phyloP scores from a whole-genome alignment of 2,113 vertebrate genomes.

The Gadus chalcogrammus region DNA sequence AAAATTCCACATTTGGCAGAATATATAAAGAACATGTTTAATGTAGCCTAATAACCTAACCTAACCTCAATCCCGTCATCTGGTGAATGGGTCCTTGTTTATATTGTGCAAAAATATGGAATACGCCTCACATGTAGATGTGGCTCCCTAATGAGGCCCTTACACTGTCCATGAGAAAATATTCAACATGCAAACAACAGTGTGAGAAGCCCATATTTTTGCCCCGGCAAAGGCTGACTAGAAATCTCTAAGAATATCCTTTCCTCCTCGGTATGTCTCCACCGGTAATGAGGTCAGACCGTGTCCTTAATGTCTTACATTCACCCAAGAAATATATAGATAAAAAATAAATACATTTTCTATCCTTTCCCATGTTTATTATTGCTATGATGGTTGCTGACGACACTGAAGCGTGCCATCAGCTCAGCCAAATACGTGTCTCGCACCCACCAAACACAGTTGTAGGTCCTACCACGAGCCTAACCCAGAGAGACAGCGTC shows the following conservation, averaged over 20 bases:
- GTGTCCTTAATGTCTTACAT: neutral
- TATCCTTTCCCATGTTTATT: neutral
- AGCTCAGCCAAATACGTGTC: neutral
- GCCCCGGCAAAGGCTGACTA: neutral
- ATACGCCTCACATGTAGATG: constrained; percentile 11
- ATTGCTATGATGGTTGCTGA: no score
- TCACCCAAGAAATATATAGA: neutral
- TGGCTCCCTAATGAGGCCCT: neutral
- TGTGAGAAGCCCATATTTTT: neutral
- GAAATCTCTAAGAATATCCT: neutral
- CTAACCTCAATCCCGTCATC: no score
- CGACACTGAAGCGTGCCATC: no score
- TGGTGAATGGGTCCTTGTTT: no score
- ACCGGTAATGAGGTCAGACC: neutral
- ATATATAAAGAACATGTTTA: no score
- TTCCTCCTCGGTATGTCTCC: neutral
- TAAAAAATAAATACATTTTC: neutral
- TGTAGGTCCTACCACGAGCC: neutral
- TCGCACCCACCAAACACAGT: neutral
- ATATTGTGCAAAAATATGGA: constrained; percentile 4
- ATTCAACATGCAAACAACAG: neutral
- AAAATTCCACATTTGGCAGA: no score
- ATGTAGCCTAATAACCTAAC: no score
- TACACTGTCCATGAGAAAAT: no score
- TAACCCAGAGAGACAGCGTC: neutral